Conservation (phyloP, 2,113 vertebrate genomes). For the Pandion haliaetus region DNA sequence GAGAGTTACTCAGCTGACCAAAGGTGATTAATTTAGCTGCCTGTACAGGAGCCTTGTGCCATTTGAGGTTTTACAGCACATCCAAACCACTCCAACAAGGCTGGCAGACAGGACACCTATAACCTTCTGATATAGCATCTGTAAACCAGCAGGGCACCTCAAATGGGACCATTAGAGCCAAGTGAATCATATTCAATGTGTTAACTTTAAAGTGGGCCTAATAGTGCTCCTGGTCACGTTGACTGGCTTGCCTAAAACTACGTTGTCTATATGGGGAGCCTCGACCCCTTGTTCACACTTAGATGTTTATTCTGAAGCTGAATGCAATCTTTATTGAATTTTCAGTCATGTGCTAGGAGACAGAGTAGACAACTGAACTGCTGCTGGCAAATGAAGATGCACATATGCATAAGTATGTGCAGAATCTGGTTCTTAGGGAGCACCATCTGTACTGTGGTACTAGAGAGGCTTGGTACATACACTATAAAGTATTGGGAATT, state of each 20-base stretch:
- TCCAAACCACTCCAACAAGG: background rate
- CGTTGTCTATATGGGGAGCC: background rate
- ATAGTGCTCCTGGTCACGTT: rapidly evolving
- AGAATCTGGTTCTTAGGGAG: background rate
- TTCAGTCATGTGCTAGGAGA: background rate
- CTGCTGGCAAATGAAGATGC: background rate
- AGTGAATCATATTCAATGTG: background rate
- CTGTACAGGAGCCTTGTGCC: background rate
- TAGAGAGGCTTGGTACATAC: background rate
- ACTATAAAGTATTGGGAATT: background rate
- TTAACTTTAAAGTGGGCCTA: background rate
- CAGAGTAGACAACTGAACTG: background rate
- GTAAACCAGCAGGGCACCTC: background rate
- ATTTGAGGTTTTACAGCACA: background rate
- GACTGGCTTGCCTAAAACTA: background rate
- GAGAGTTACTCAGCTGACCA: background rate
- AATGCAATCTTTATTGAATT: background rate
- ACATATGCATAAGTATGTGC: background rate
- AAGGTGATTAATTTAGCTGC: background rate
- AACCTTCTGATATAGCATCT: background rate
- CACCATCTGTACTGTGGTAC: rapidly evolving
- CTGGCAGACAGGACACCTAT: background rate
- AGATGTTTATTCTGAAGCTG: background rate
- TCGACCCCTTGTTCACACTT: background rate
- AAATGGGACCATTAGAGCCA: background rate